Evolutionary conservation across 1,140 invertebrate species (phyloP), one percentile per base, ranked within the genome.

Genomic region (Drosophila ironensis): DNA sequence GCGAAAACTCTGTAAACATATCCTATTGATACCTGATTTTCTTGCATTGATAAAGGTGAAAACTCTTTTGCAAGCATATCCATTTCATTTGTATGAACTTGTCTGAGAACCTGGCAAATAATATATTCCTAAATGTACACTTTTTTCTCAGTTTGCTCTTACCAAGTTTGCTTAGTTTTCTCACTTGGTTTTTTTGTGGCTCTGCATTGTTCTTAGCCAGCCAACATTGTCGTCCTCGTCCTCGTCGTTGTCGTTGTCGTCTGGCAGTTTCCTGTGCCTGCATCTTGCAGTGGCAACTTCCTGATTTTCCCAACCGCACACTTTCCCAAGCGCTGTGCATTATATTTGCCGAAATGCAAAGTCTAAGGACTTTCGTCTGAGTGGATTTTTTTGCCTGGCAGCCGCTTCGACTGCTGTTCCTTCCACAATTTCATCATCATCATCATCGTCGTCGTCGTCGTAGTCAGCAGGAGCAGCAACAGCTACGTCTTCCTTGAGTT

Each of bases 341-440:
- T 82, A 84, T 86, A 74, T 82, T 82, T 70, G 73, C 84, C 77
- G 80, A 88, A 88, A 84, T 72, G 84, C 72, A 70, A 69, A 82
- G 84, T 88, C 84, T 88, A 88, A 88, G 84, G 84, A 88, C 84
- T 88, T 88, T 88, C 61, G 84, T 88, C 84, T 88, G 84, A 88
- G 84, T 88, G 84, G 84, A 88, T 84, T 84, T 76, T 57, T 75
- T 67, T 52, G 35, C 54, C 59, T 64, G 77, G 67, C 75, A 63
- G 14, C 56, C 28, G 12, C 59, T 40, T 33, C 30, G 30, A 12
- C 30, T 33, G 30, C 30, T 33, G 30, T 33, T 33, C 30, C 30
- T 33, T 47, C 59, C 33, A 47, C 56, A 35, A 16, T 27, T 61
- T 6, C 59, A 37, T 60, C 59, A 63, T 25, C 54, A 22, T 61